Base-by-base conservation (phyloP, 2,888 invertebrate genomes). In the Lacanobia wlatinum region DNA sequence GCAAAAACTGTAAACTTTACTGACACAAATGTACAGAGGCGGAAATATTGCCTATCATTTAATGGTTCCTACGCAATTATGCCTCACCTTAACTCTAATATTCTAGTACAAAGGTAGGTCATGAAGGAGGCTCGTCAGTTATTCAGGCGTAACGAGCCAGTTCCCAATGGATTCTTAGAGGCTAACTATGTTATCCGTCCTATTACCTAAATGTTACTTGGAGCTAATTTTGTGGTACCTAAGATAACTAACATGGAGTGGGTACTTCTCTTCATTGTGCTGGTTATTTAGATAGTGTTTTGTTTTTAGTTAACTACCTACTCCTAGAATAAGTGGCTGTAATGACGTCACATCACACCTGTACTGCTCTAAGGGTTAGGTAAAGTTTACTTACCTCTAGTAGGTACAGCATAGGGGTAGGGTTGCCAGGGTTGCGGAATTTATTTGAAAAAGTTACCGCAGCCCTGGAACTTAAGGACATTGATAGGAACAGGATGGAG, bases 91-190 rank as follows among this genome's bases (percentile, higher is more conserved):
- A 50, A 60, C 48, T 72, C 50, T 66, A 28, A 76, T 70, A 75
- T 75, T 77, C 81, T 70, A 34, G 9, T 43, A 21, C 59, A 52
- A 79, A 59, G 53, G 38, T 52, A 34, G 43, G 61, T 53, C 84
- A 67, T 73, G 38, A 48, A 77, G 70, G 67, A 77, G 23, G 18
- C 18, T 76, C 46, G 66, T 86, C 40, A 71, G 63, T 81, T 74
- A 84, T 84, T 84, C 68, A 69, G 46, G 60, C 64, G 58, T 69
- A 53, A 14, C 58, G 34, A 70, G 70, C 34, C 48, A 46, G 40
- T 38, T 84, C 78, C 75, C 82, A 50, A 40, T 69, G 72, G 86
- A 68, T 70, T 81, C 50, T 62, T 64, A 48, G 34, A 68, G 28
- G 52, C 58, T 69, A 48, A 70, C 63, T 71, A 72, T 53, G 56